Evolutionary conservation across 92 coral and sea anemone species (phyloP), one percentile per base, ranked within the genome.

Genomic region (Palythoa heliodiscus): DNA sequence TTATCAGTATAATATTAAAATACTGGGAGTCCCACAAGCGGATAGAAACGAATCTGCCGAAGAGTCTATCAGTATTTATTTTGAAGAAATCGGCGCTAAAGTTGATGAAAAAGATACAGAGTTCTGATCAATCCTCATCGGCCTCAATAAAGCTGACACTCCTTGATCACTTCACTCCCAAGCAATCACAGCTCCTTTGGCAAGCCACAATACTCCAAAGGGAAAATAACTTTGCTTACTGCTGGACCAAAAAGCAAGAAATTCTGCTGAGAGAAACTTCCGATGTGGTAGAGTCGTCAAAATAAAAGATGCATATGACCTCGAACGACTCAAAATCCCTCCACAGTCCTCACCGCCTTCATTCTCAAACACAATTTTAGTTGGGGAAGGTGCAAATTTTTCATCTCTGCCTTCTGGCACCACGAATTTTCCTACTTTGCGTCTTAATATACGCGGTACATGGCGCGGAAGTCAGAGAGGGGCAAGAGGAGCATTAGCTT

Each of bases 141-240:
- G 47, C 73, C 73, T 61, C 72, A 6, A 60, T 54, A 54, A 54
- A 79, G 52, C 84, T 79, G 48, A 73, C 84, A 55, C 37, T 63
- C 20, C 55, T 60, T 58, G 84, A 79, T 60, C 74, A 79, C 52
- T 73, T 79, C 10, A 79, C 73, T 61, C 84, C 55, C 48, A 79
- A 61, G 48, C 50, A 16, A 71, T 13, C 7, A 71, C 4, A 71
- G 23, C 69, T 63, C 69, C 69, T 63, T 63, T 11, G 23, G 23
- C 69, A 63, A 63, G 11, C 69, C 20, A 63, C 13, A 63, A 19
- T 23, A 63, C 16, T 63, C 63, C 63, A 63, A 63, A 63, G 69
- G 23, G 23, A 63, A 63, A 63, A 63, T 63, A 63, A 63, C 6
- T 63, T 63, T 16, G 69, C 69, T n/a, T n/a, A n/a, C n/a, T n/a